These are phyloP conservation scores for Urocynchramus pylzowi DNA, from an alignment of 2,113 vertebrate species.

Conservation along the genomic window DNA sequence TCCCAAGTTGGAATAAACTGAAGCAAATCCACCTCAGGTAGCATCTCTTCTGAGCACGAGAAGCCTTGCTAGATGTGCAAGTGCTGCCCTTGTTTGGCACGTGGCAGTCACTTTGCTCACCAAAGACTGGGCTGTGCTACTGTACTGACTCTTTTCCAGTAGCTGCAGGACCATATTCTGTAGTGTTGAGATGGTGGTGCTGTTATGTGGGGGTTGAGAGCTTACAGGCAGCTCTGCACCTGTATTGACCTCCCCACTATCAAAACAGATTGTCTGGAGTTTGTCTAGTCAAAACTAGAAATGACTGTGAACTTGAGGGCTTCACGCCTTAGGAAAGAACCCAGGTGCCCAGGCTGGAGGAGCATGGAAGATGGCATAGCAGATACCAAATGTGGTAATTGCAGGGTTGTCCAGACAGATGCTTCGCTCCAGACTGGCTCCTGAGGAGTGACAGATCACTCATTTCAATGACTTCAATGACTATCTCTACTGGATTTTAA, in stretches of 20 bases:
- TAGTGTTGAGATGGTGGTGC: not conserved
- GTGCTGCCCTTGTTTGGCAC: not conserved
- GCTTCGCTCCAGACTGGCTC: not conserved
- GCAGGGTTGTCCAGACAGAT: not conserved
- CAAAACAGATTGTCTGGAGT: not conserved
- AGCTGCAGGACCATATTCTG: not conserved
- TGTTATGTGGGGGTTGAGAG: not conserved
- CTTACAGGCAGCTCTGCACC: not conserved
- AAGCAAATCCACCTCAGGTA: accelerated
- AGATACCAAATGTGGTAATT: not conserved
- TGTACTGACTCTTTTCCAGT: not conserved
- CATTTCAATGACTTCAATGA: not conserved
- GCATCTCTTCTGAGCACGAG: not conserved
- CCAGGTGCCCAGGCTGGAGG: not conserved
- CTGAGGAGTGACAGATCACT: slow-evolving; percentile 2
- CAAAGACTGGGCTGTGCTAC: not conserved
- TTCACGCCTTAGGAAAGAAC: not conserved
- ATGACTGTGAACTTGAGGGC: not conserved
- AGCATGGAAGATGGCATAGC: not conserved
- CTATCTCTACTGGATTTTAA: slow-evolving; percentile 24
- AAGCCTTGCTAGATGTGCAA: not conserved
- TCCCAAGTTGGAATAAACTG: not conserved
- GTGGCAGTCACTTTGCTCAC: not conserved
- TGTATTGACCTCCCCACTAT: not conserved
- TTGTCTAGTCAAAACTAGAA: not conserved